phyloP scores from a whole-genome alignment of 2,113 vertebrate genomes.

The Microtus pennsylvanicus region DNA sequence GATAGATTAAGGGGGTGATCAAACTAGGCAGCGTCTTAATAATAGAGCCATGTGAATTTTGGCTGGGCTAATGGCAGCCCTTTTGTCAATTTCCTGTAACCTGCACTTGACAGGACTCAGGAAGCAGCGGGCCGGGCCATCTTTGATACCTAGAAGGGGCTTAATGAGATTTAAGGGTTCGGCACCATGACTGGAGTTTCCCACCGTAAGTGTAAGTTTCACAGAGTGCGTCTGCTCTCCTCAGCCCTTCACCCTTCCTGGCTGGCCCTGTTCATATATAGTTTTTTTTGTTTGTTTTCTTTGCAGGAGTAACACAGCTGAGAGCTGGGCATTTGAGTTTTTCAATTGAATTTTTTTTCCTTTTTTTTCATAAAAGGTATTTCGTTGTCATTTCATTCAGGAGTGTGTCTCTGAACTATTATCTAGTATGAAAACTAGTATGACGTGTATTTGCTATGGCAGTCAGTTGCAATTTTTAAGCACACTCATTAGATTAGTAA shows the following conservation, averaged over 20 bases:
- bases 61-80: constrained; percentile 62
- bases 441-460: constrained; percentile 72
- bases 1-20: constrained; percentile 61
- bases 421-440: constrained; percentile 73
- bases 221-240: constrained; percentile 16
- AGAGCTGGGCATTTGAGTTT: constrained; percentile 45
- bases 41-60: constrained; percentile 69
- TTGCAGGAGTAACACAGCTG: constrained; percentile 55
- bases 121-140: constrained; percentile 68
- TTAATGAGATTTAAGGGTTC: constrained; percentile 80
- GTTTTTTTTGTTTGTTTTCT: not conserved
- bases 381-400: constrained; percentile 60
- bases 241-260: not conserved
- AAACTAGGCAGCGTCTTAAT: constrained; percentile 67
- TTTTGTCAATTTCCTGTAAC: constrained; percentile 68
- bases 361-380: constrained; percentile 47
- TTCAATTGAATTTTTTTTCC: constrained; percentile 35
- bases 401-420: constrained; percentile 75
- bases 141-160: constrained; percentile 76
- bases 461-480: constrained; percentile 79
- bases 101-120: constrained; percentile 76
- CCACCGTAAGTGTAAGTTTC: constrained; percentile 64
- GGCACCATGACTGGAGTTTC: constrained; percentile 69
- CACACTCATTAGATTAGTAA: not conserved
- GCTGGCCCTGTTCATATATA: not conserved